Conservation (phyloP, 2,113 vertebrate species). For the Leptobrachium leishanense region DNA sequence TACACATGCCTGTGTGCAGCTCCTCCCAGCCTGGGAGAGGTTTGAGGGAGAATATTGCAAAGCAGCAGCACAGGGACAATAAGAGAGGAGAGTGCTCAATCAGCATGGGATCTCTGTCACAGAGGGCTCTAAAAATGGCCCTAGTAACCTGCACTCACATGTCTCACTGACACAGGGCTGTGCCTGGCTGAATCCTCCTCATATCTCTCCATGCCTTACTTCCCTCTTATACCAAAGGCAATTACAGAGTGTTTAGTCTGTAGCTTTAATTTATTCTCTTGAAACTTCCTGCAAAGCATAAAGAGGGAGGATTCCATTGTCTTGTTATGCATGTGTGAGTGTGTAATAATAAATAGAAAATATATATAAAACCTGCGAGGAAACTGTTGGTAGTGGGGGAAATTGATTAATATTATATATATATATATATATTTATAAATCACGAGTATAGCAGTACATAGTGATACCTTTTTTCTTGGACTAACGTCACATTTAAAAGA, state of each 20-base stretch:
- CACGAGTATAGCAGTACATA: too few species aligned
- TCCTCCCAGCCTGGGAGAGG: constrained; percentile 49
- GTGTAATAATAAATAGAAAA: too few species aligned
- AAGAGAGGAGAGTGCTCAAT: constrained; percentile 48
- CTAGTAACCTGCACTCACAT: constrained; percentile 51
- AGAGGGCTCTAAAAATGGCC: constrained; percentile 52
- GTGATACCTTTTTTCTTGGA: too few species aligned
- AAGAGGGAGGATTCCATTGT: constrained; percentile 15
- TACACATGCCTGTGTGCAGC: background rate
- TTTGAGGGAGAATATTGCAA: constrained; percentile 49
- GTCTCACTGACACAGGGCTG: background rate
- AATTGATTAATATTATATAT: too few species aligned
- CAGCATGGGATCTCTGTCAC: constrained; percentile 49
- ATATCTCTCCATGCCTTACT: too few species aligned
- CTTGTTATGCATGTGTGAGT: background rate
- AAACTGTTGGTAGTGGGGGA: too few species aligned
- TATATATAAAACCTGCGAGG: too few species aligned
- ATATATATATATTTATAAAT: too few species aligned
- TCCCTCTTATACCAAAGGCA: constrained; percentile 41
- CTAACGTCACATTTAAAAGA: too few species aligned
- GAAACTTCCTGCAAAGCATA: constrained; percentile 33
- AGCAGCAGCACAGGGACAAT: constrained; percentile 34
- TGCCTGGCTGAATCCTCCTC: too few species aligned
- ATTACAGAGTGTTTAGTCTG: constrained; percentile 50
- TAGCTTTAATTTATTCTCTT: constrained; percentile 46